A percentile compares a stretch with the other conserved stretches of the same genome.
Evolutionary conservation across 2,113 vertebrate genomes (phyloP).

Genomic region (Cynopterus brachyotis): DNA sequence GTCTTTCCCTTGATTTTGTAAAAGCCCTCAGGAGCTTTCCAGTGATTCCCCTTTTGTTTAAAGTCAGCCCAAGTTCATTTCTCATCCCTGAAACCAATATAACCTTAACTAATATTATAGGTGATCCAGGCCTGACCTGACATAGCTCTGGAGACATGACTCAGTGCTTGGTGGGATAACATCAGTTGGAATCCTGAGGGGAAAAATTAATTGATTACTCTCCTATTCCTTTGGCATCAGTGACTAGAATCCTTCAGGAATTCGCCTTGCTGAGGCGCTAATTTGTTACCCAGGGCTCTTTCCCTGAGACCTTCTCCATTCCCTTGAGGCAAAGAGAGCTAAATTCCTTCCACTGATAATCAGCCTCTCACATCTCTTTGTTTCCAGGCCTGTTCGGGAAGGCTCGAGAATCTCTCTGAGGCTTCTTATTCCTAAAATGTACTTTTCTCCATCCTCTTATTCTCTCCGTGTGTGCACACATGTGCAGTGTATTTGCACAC

Average conservation of each 20-base stretch:
- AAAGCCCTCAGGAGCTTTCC: background rate
- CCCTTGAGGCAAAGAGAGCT: background rate
- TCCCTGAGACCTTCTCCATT: background rate
- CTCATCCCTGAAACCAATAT: background rate
- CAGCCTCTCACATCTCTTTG: background rate
- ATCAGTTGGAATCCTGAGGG: background rate
- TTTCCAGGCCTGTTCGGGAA: background rate
- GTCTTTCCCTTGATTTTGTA: background rate
- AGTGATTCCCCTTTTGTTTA: background rate
- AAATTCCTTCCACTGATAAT: constrained; percentile 34
- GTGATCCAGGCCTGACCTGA: background rate
- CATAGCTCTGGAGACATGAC: background rate
- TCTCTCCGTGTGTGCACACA: rapidly evolving
- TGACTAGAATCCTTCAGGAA: constrained; percentile 27
- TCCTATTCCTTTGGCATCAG: background rate
- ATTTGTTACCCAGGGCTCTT: background rate
- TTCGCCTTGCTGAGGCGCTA: background rate
- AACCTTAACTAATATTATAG: background rate
- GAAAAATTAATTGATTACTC: background rate
- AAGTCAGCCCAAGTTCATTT: background rate
- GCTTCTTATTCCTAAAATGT: background rate
- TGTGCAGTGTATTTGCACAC: background rate
- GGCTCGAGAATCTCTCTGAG: background rate
- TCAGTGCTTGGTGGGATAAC: background rate
- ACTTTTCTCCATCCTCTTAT: background rate